Evolutionary conservation across 2,888 invertebrate genomes (phyloP).

Genomic region (Dyspetes luteomarginatus): DNA sequence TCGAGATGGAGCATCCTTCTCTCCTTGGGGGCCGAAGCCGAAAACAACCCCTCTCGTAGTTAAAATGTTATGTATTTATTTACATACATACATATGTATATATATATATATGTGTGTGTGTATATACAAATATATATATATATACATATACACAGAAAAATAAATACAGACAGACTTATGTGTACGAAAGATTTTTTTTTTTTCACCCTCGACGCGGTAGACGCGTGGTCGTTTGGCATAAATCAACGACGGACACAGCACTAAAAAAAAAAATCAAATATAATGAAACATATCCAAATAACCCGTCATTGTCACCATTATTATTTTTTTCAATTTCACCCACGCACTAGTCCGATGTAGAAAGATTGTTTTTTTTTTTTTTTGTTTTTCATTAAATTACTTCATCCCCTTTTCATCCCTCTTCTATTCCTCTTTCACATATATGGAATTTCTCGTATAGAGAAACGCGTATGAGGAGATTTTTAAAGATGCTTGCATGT

Average conservation of each 20-base stretch:
- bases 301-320: constrained; percentile 9
- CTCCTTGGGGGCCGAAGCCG: constrained; percentile 31
- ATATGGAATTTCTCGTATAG: too few species aligned
- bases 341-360: background rate
- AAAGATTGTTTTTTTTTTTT: background rate
- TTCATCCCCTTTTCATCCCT: too few species aligned
- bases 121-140: constrained; percentile 11
- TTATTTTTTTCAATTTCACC: background rate
- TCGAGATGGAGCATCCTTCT: constrained; percentile 56
- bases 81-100: constrained; percentile 17
- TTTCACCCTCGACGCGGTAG: constrained; percentile 8
- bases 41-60: constrained; percentile 37
- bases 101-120: background rate
- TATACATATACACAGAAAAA: background rate
- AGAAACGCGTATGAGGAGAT: too few species aligned
- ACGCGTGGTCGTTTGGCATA: background rate
- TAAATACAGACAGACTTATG: background rate
- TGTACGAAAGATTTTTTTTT: background rate
- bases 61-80: constrained; percentile 15
- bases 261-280: background rate
- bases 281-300: background rate
- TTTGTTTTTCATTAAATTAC: too few species aligned
- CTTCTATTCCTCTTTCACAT: too few species aligned
- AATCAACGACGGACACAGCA: background rate
- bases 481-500: too few species aligned